These are phyloP conservation scores for Bettongia penicillata DNA, from an alignment of 2,113 vertebrate species.

Conservation along the genomic window DNA sequence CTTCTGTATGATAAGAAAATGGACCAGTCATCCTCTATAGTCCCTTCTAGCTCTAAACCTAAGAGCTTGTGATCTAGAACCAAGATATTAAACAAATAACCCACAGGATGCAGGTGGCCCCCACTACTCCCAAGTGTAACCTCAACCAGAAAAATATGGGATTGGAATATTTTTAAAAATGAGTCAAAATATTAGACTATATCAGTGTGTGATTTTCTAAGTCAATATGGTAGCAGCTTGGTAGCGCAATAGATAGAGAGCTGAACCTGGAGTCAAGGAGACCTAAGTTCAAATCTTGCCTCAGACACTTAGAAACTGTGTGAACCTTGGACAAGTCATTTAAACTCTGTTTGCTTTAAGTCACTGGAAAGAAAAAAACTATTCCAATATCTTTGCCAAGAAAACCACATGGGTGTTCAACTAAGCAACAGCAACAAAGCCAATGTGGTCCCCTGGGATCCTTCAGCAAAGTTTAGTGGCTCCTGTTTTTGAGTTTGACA, in stretches of 20 bases:
- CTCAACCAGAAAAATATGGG: not conserved
- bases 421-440: not conserved
- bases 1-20: not conserved
- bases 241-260: too few species aligned
- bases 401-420: not conserved
- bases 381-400: not conserved
- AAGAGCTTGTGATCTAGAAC: not conserved
- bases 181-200: too few species aligned
- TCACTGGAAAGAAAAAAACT: not conserved
- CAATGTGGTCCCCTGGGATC: not conserved
- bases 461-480: not conserved
- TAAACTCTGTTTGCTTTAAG: too few species aligned
- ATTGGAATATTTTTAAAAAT: too few species aligned
- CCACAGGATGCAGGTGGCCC: not conserved
- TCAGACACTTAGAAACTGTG: too few species aligned
- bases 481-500: not conserved
- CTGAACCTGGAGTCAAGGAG: too few species aligned
- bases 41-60: not conserved
- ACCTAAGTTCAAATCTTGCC: too few species aligned
- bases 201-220: too few species aligned
- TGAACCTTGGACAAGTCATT: too few species aligned
- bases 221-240: too few species aligned
- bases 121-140: not conserved
- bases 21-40: not conserved
- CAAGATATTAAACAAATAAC: not conserved